These are phyloP conservation scores for Andrena dorsata DNA, from an alignment of 2,888 invertebrate species.

Conservation along the genomic window DNA sequence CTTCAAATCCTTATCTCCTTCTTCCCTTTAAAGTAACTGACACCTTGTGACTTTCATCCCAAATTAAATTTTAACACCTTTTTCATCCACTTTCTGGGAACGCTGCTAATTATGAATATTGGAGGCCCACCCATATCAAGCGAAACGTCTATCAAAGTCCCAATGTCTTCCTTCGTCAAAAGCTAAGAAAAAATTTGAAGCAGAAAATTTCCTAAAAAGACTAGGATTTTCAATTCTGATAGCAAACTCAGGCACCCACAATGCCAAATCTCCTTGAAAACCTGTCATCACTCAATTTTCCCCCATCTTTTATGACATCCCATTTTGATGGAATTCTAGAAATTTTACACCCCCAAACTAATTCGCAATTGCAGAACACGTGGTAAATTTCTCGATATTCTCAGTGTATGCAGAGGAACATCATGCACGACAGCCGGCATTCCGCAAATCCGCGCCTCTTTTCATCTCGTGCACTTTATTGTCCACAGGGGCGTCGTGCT, in stretches of 20 bases:
- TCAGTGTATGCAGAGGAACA: not conserved
- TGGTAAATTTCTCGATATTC: slow-evolving; percentile 29
- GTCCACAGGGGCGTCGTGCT: slow-evolving; percentile 8
- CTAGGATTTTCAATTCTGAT: not conserved
- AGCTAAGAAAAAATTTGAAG: too few relatives aligned
- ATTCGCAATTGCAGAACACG: slow-evolving; percentile 20
- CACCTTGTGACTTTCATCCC: too few relatives aligned
- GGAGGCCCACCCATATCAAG: too few relatives aligned
- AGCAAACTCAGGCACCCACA: not conserved
- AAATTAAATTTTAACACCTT: too few relatives aligned
- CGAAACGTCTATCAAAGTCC: too few relatives aligned
- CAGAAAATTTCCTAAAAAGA: not conserved
- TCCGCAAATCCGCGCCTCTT: slow-evolving; percentile 35
- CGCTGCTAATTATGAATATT: too few relatives aligned
- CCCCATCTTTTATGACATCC: not conserved
- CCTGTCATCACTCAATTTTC: not conserved
- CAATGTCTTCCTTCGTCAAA: too few relatives aligned
- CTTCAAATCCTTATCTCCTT: not conserved
- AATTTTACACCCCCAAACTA: not conserved
- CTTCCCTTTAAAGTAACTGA: not conserved
- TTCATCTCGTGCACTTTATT: slow-evolving; percentile 43
- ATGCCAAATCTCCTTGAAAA: not conserved
- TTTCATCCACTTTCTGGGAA: too few relatives aligned
- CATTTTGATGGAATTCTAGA: not conserved
- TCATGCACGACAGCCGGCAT: slow-evolving; percentile 13